Evolutionary conservation across 2,888 invertebrate genomes (phyloP), one percentile per base, ranked within the genome.

Genomic region (Mantis religiosa): DNA sequence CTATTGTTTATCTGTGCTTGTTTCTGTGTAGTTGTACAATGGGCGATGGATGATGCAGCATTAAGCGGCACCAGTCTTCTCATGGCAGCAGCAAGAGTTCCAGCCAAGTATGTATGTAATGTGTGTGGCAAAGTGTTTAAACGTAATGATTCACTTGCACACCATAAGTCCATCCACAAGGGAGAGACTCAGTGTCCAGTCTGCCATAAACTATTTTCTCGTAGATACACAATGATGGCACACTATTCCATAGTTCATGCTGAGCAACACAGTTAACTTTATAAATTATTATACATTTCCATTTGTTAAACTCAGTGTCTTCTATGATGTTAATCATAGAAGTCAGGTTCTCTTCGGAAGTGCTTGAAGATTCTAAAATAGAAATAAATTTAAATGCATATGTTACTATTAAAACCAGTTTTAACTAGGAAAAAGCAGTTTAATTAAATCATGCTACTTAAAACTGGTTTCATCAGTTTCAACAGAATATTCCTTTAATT

Each of bases 141-240:
- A 92, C 95, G 95, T 92, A 95, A 95, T 25, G 95, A 95, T 90
- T 95, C 95, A 89, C 85, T 95, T 91, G 95, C 95, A 88, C 93
- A 95, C 86, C 95, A 95, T 91, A 95, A 95, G 93, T 95, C 95
- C 92, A 94, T 95, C 85, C 95, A 95, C 91, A 94, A 94, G 87
- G 95, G 95, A 41, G 95, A 95, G 92, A 95, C 95, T 28, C 94
- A 94, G 91, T 95, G 95, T 91, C 95, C 95, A 20, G 95, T 95
- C 88, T 95, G 95, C 91, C 94, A 94, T 90, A 93, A 95, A 90
- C 94, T 95, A 90, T 95, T 95, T 92, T 95, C 95, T 91, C 93
- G 95, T 27, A 90, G 87, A 84, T 89, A 89, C 84, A 89, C 89
- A 47, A 90, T 90, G 90, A 85, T 85, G 88, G 82, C 84, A 54